phyloP scores from a whole-genome alignment of 2,888 invertebrate genomes.

The Epistrophe grossulariae region DNA sequence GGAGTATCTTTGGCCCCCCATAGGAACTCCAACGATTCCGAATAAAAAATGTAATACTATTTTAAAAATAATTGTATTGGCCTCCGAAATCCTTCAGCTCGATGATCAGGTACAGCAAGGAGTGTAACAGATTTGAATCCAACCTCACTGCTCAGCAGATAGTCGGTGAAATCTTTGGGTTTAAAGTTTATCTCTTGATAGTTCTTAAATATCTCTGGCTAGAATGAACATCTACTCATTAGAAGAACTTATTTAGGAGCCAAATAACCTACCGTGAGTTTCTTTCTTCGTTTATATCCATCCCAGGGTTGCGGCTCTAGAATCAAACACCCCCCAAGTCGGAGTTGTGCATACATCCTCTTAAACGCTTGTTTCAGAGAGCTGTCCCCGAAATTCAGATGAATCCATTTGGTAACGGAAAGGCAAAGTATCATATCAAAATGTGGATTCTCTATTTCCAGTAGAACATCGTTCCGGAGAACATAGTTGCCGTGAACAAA shows the following conservation, averaged over 20 bases:
- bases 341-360: slow-evolving; percentile 90
- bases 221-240: slow-evolving; percentile 31
- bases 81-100: slow-evolving; percentile 87
- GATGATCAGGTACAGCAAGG: slow-evolving; percentile 87
- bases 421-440: slow-evolving; percentile 93
- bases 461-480: slow-evolving; percentile 88
- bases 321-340: slow-evolving; percentile 91
- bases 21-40: not conserved
- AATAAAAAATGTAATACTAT: slow-evolving; percentile 22
- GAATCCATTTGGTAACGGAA: slow-evolving; percentile 96
- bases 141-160: slow-evolving; percentile 87
- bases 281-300: slow-evolving; percentile 90
- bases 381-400: slow-evolving; percentile 93
- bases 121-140: slow-evolving; percentile 88
- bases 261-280: slow-evolving; percentile 85
- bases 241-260: not conserved
- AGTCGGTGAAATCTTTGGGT: slow-evolving; percentile 89
- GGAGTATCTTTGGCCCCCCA: too few species aligned
- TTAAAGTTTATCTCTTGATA: slow-evolving; percentile 86
- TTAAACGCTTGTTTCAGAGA: slow-evolving; percentile 92
- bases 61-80: slow-evolving; percentile 85
- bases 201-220: slow-evolving; percentile 82
- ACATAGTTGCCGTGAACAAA: slow-evolving; percentile 94
- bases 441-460: slow-evolving; percentile 90
- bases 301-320: slow-evolving; percentile 93